A percentile compares a stretch with the other conserved stretches of the same genome.
Evolutionary conservation across 2,888 invertebrate genomes (phyloP).

Genomic region (Limnephilus lunatus): DNA sequence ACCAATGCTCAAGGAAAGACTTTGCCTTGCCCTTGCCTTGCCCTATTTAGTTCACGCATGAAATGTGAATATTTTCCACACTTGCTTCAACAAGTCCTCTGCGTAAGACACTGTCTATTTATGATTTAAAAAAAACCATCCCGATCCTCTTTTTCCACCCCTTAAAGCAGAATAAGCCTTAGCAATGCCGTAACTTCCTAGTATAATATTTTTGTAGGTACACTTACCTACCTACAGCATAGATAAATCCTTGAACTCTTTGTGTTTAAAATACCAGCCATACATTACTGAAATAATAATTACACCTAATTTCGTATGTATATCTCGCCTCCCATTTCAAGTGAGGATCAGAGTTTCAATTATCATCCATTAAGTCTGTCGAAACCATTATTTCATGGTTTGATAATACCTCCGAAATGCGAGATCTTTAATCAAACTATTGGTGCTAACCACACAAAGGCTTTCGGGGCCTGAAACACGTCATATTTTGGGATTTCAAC

Average conservation of each 20-base stretch:
- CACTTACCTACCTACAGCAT: too few relatives aligned
- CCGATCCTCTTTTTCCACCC: too few relatives aligned
- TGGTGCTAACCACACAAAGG: conserved; percentile 21
- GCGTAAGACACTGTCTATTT: too few relatives aligned
- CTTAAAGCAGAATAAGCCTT: too few relatives aligned
- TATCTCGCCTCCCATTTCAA: neutral
- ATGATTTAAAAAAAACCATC: too few relatives aligned
- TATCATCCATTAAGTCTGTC: conserved; percentile 4
- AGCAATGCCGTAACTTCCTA: too few relatives aligned
- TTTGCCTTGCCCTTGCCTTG: too few relatives aligned
- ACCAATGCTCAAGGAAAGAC: too few relatives aligned
- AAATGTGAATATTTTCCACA: too few relatives aligned
- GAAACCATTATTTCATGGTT: conserved; percentile 7
- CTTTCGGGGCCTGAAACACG: neutral
- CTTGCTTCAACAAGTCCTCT: too few relatives aligned
- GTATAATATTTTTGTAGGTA: too few relatives aligned
- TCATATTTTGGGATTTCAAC: neutral
- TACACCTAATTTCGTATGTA: neutral
- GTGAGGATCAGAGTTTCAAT: neutral
- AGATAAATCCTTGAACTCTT: neutral
- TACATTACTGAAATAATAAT: neutral
- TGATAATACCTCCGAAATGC: neutral
- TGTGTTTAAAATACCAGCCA: neutral
- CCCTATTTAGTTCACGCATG: too few relatives aligned
- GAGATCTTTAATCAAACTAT: conserved; percentile 25